Conservation (phyloP, 2,888 invertebrate genomes). For the Hypselothyrea guttata region DNA sequence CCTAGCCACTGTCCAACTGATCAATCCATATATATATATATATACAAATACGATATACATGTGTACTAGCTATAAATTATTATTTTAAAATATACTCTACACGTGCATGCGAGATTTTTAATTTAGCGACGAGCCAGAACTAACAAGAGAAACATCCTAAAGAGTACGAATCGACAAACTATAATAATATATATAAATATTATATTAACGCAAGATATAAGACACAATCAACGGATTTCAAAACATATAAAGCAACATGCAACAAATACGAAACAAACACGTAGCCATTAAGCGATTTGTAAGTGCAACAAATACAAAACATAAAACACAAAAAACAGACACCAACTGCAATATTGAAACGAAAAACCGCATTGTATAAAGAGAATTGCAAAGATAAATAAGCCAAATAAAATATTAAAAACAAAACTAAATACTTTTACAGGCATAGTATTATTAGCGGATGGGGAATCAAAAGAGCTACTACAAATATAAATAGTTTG, state of each 20-base stretch:
- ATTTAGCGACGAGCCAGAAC: constrained; percentile 13
- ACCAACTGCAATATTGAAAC: constrained; percentile 58
- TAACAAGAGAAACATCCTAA: constrained; percentile 37
- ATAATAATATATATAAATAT: constrained; percentile 11
- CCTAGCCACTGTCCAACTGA: constrained; percentile 53
- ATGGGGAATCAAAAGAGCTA: no score
- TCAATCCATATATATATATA: constrained; percentile 49
- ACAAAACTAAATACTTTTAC: no score
- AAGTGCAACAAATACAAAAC: constrained; percentile 50
- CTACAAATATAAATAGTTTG: no score
- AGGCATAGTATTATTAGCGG: no score
- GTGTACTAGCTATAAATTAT: constrained; percentile 65
- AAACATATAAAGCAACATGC: constrained; percentile 46
- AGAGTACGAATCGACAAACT: constrained; percentile 25
- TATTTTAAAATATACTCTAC: constrained; percentile 57
- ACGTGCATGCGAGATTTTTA: constrained; percentile 21
- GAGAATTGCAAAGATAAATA: constrained; percentile 66
- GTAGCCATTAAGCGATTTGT: constrained; percentile 63
- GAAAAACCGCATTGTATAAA: constrained; percentile 58
- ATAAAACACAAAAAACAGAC: constrained; percentile 21
- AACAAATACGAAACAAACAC: constrained; percentile 46
- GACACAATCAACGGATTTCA: constrained; percentile 66
- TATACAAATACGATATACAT: constrained; percentile 47
- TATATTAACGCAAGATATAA: constrained; percentile 30
- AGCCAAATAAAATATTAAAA: constrained; percentile 69